Evolutionary conservation across 1,140 invertebrate genomes (phyloP).

Genomic region (Pseudomyrmex sp.): DNA sequence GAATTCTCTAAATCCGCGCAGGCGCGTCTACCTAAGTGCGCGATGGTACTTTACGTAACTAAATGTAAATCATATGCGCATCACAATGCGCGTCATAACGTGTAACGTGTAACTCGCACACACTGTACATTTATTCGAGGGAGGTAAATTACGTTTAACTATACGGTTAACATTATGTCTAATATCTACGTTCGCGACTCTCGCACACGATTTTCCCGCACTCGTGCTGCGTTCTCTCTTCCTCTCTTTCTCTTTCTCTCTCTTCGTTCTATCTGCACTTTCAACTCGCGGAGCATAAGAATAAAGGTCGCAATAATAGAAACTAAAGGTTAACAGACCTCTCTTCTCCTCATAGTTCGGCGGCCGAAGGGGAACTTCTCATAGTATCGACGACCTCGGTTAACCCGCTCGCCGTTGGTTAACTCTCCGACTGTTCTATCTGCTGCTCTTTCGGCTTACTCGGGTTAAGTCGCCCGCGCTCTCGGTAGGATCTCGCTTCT

Average conservation of each 20-base stretch:
- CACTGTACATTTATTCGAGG: conserved; percentile 14
- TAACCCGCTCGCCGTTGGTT: conserved; percentile 24
- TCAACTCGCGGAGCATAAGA: neutral
- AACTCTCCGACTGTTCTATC: conserved; percentile 46
- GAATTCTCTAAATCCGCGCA: neutral
- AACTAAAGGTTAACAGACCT: conserved; percentile 35
- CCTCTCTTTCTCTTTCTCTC: too few species aligned
- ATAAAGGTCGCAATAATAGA: conserved; percentile 34
- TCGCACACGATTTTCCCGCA: too few species aligned
- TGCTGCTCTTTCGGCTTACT: conserved; percentile 26
- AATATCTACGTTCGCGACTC: neutral
- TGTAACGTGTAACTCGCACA: conserved; percentile 16
- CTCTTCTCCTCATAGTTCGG: neutral
- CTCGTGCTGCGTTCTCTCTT: neutral
- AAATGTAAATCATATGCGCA: conserved; percentile 59
- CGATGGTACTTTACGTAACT: conserved; percentile 33
- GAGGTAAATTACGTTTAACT: conserved; percentile 46
- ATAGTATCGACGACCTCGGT: conserved; percentile 44
- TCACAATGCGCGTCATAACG: conserved; percentile 21
- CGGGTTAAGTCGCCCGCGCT: conserved; percentile 29
- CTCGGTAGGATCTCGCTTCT: conserved; percentile 3
- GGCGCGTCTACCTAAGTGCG: conserved; percentile 12
- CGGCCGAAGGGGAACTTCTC: neutral
- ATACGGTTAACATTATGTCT: neutral
- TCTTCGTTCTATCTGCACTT: neutral